A percentile compares a stretch with the other conserved stretches of the same genome.
Conservation (phyloP, 2,888 invertebrate genomes). For the Smittia aterrima region DNA sequence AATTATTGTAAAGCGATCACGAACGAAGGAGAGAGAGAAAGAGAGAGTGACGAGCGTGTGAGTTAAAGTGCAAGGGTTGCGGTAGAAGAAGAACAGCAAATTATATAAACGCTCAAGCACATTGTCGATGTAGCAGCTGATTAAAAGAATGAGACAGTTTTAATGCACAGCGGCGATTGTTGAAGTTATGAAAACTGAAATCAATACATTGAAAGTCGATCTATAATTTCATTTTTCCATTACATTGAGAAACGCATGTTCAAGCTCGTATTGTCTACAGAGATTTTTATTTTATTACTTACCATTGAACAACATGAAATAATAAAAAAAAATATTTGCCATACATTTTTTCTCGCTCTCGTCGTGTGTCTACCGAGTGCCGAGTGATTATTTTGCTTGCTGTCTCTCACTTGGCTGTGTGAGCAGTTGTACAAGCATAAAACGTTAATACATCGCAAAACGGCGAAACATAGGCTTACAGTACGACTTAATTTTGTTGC, state of each 20-base stretch:
- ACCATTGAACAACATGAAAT: conserved; percentile 24
- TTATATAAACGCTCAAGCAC: not conserved
- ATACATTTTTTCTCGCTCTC: conserved; percentile 31
- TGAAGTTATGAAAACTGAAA: not conserved
- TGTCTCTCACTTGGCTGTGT: not conserved
- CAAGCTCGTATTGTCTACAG: conserved; percentile 29
- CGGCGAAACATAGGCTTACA: conserved; percentile 22
- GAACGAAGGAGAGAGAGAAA: too few species aligned
- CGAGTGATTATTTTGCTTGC: conserved; percentile 4
- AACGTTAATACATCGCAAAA: conserved; percentile 21
- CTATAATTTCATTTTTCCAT: conserved; percentile 28
- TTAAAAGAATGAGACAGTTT: not conserved
- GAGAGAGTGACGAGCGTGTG: too few species aligned
- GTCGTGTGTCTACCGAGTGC: not conserved
- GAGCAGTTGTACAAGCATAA: conserved; percentile 32
- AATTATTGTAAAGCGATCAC: too few species aligned
- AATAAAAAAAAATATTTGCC: conserved; percentile 28
- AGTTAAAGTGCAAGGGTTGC: too few species aligned
- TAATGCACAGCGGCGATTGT: not conserved
- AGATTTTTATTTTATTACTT: conserved; percentile 17
- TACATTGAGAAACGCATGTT: conserved; percentile 36
- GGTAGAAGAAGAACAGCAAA: too few species aligned
- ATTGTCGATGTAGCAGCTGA: not conserved
- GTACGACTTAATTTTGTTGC: conserved; percentile 35
- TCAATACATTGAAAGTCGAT: conserved; percentile 29